A percentile compares a stretch with the other conserved stretches of the same genome.
These are phyloP conservation scores for Labroides dimidiatus DNA, from an alignment of 2,797 vertebrate genomes.

Conservation along the genomic window DNA sequence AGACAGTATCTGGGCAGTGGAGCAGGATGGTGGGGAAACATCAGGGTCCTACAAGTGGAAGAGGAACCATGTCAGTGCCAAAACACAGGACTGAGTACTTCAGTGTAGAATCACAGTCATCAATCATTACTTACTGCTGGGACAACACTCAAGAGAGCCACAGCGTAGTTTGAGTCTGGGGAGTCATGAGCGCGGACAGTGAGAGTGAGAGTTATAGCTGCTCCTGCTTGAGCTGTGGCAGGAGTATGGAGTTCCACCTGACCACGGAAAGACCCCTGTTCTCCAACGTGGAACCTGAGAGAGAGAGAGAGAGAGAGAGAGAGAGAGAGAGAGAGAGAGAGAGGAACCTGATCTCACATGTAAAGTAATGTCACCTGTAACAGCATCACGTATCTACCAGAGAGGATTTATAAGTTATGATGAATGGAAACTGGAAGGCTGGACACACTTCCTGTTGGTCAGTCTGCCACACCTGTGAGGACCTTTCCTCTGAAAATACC, in stretches of 20 bases:
- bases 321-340: conserved; percentile 31
- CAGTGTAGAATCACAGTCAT: background rate
- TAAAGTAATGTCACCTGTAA: background rate
- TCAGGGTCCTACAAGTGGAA: conserved; percentile 72
- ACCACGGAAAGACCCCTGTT: conserved; percentile 71
- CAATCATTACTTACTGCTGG: conserved; percentile 68
- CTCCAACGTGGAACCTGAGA: conserved; percentile 65
- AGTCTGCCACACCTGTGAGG: conserved; percentile 67
- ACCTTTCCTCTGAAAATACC: conserved; percentile 73
- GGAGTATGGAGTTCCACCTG: conserved; percentile 82
- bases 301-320: conserved; percentile 39
- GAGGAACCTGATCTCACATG: background rate
- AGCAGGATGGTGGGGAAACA: conserved; percentile 77
- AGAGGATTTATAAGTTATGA: background rate
- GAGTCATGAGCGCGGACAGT: conserved; percentile 70
- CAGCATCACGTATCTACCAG: too few relatives aligned
- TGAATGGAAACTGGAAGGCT: background rate
- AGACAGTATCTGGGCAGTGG: conserved; percentile 52
- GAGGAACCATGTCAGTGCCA: conserved; percentile 2
- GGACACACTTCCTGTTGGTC: background rate
- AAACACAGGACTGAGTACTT: background rate
- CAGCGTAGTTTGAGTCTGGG: conserved; percentile 81
- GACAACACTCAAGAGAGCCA: conserved; percentile 79
- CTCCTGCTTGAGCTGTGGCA: conserved; percentile 67
- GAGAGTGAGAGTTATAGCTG: conserved; percentile 82